Conservation (phyloP, 2,113 vertebrate species). For the Gadus macrocephalus region DNA sequence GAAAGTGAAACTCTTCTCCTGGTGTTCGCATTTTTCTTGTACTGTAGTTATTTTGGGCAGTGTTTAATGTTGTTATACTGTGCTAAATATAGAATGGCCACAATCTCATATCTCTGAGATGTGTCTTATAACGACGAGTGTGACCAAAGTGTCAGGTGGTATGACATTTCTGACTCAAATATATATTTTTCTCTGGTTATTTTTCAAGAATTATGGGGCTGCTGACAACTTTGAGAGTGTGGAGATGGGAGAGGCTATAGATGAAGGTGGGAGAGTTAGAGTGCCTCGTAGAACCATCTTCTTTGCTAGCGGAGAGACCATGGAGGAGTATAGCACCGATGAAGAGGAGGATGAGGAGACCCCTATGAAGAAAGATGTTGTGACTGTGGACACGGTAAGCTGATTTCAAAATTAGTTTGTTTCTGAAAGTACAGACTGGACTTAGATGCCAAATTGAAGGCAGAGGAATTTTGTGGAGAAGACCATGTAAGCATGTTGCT, state of each 20-base stretch:
- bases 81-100: no score
- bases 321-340: slow-evolving; percentile 98
- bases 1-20: no score
- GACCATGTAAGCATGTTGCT: no score
- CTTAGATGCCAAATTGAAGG: no score
- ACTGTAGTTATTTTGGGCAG: no score
- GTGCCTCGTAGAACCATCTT: slow-evolving; percentile 89
- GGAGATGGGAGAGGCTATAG: slow-evolving; percentile 80
- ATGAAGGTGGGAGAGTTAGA: slow-evolving; percentile 72
- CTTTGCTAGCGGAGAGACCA: slow-evolving; percentile 95
- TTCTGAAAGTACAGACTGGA: no score
- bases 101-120: no score
- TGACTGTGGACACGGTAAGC: slow-evolving; percentile 82
- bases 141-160: neutral
- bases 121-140: neutral
- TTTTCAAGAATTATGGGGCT: slow-evolving; percentile 60
- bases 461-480: no score
- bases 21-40: no score
- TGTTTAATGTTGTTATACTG: no score
- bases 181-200: slow-evolving; percentile 7
- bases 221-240: slow-evolving; percentile 83
- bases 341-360: slow-evolving; percentile 83
- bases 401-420: no score
- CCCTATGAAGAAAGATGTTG: slow-evolving; percentile 75
- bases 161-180: neutral